Evolutionary conservation across 2,797 vertebrate genomes (phyloP).

Genomic region (Clarias platycephalus): DNA sequence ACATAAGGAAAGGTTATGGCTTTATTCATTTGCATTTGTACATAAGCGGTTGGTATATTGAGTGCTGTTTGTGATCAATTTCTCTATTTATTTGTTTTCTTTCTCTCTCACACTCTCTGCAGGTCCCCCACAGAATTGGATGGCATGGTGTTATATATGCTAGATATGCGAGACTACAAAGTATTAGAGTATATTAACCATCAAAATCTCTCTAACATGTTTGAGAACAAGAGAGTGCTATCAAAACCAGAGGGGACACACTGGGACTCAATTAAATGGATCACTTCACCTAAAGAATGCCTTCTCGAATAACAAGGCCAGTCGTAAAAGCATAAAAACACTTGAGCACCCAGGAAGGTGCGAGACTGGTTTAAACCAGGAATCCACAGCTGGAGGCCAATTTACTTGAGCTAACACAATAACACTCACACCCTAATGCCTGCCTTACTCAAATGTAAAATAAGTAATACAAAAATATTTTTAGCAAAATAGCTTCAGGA

Average conservation of each 20-base stretch:
- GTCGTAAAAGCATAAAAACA: slow-evolving; percentile 6
- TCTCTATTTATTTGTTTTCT: neutral
- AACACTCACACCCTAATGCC: neutral
- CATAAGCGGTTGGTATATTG: neutral
- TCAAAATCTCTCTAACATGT: neutral
- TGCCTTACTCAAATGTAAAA: neutral
- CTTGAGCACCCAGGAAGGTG: neutral
- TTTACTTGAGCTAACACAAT: neutral
- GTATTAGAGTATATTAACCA: neutral
- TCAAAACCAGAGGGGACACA: neutral
- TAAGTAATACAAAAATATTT: neutral
- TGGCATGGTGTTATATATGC: neutral
- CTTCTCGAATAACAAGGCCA: neutral
- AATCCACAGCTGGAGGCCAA: neutral
- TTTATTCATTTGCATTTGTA: neutral
- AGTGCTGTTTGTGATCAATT: neutral
- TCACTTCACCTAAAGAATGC: neutral
- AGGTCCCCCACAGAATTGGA: neutral
- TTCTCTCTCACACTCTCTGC: neutral
- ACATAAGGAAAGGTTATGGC: neutral
- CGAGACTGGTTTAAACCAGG: neutral
- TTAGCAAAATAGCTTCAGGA: neutral
- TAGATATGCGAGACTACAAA: neutral
- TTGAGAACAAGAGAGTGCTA: neutral
- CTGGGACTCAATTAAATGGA: slow-evolving; percentile 7